Percentiles rank a stretch among this genome's conserved stretches.
Conservation (phyloP, 2,888 invertebrate species). For the Sarcophaga caerulescens region DNA sequence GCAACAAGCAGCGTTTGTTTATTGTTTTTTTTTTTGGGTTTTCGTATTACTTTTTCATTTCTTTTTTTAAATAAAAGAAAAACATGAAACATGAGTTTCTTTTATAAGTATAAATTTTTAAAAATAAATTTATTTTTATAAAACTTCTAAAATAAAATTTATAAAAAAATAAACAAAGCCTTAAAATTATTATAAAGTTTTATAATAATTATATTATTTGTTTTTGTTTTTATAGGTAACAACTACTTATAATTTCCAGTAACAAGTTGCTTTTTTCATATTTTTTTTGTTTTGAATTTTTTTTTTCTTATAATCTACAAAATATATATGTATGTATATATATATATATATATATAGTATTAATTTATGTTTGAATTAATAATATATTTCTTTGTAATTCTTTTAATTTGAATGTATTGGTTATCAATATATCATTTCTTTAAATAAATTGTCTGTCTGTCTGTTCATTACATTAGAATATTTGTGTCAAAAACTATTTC, state of each 20-base stretch:
- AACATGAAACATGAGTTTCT: too few relatives aligned
- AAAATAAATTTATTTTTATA: constrained; percentile 10
- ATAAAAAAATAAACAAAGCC: constrained; percentile 56
- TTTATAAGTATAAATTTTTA: neutral
- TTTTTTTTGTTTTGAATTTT: constrained; percentile 33
- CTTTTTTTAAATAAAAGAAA: too few relatives aligned
- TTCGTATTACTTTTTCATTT: too few relatives aligned
- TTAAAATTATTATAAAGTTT: constrained; percentile 37
- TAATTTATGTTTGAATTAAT: constrained; percentile 33
- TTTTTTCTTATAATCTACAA: constrained; percentile 59
- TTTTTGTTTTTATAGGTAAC: constrained; percentile 32
- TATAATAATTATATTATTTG: constrained; percentile 31
- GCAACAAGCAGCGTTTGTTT: neutral
- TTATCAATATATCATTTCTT: constrained; percentile 49
- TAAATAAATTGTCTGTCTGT: constrained; percentile 11
- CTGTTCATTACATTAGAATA: constrained; percentile 44
- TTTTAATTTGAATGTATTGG: constrained; percentile 63
- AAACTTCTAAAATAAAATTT: constrained; percentile 52
- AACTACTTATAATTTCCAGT: constrained; percentile 45
- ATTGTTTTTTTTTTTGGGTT: constrained; percentile 1
- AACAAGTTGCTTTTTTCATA: constrained; percentile 46
- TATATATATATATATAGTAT: constrained; percentile 49
- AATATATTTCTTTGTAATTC: constrained; percentile 57
- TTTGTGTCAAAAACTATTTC: constrained; percentile 68
- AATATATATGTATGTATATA: constrained; percentile 56